Evolutionary conservation across 2,888 invertebrate genomes (phyloP).

Genomic region (Spisula subtruncata): DNA sequence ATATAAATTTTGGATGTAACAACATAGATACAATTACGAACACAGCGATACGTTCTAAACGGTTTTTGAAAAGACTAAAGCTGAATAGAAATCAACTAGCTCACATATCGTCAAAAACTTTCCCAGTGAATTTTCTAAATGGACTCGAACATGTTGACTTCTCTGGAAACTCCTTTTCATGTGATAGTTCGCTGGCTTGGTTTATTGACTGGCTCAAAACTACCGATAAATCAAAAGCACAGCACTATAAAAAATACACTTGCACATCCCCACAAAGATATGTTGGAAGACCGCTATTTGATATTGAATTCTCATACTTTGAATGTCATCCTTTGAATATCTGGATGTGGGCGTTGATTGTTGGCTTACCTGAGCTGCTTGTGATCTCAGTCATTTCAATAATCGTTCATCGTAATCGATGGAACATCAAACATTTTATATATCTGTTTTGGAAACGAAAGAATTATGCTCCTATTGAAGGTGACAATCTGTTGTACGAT

Average conservation of each 20-base stretch:
- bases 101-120: background rate
- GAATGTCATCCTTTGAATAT: conserved; percentile 3
- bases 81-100: background rate
- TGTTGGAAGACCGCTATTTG: background rate
- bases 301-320: conserved; percentile 15
- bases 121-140: background rate
- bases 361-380: background rate
- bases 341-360: background rate
- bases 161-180: conserved; percentile 90
- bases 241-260: background rate
- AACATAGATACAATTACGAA: background rate
- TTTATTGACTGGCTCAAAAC: too few species aligned
- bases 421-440: conserved; percentile 25
- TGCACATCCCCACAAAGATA: background rate
- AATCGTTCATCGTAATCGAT: background rate
- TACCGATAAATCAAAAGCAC: too few species aligned
- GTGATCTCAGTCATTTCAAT: background rate
- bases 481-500: conserved; percentile 89
- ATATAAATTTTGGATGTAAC: background rate
- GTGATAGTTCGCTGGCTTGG: conserved; percentile 89
- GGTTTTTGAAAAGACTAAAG: background rate
- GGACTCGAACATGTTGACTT: conserved; percentile 84
- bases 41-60: background rate
- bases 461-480: conserved; percentile 23
- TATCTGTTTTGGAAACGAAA: conserved; percentile 24